Evolutionary conservation across 2,113 vertebrate species (phyloP), one percentile per base, ranked within the genome.

Genomic region (Calyptomena viridis): DNA sequence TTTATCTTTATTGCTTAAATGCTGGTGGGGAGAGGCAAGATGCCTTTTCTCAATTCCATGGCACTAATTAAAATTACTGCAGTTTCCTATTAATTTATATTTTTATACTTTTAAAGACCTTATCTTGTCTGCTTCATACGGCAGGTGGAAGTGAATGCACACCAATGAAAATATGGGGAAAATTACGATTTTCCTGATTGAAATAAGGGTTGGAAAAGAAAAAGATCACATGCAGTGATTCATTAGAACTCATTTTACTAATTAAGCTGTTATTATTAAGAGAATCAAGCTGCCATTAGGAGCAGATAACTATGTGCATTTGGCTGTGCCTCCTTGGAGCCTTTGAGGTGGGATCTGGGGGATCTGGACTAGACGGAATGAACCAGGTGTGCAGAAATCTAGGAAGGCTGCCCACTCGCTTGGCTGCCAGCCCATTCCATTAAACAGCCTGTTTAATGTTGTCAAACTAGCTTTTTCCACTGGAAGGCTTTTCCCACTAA

Each of bases 1-100:
- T 86, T 95, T 80, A 67, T 89, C 59, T 85, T 82, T 55, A 83
- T 84, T 94, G 82, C 28, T 86, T 92, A 92, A 94, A 77, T 81
- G 52, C 31, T 95, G 37, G 55, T 81, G 42, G 30, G n/a, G 24
- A 93, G 52, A 92, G 30, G 20, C 23, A 83, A 67, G 42, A 93
- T 47, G 55, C 3, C 8, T 87, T 76, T 82, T 62, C 84, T 89
- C 83, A 83, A 86, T 95, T 80, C 27, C 71, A 53, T 77, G 53
- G 11, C 35, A 86, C 72, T 87, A 89, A 86, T 84, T 84, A 71
- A 86, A 90, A 96, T 83, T 50, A 80, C 47, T 6, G 2, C 33
- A 12, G 3, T 81, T 95, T 88, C 24, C 22, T 90, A 47, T 71
- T 83, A 66, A 90, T 91, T 83, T 44, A 49, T 23, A 56, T 39